These are phyloP conservation scores for Synanthedon tipuliformis DNA, from an alignment of 2,888 invertebrate species.

Conservation along the genomic window DNA sequence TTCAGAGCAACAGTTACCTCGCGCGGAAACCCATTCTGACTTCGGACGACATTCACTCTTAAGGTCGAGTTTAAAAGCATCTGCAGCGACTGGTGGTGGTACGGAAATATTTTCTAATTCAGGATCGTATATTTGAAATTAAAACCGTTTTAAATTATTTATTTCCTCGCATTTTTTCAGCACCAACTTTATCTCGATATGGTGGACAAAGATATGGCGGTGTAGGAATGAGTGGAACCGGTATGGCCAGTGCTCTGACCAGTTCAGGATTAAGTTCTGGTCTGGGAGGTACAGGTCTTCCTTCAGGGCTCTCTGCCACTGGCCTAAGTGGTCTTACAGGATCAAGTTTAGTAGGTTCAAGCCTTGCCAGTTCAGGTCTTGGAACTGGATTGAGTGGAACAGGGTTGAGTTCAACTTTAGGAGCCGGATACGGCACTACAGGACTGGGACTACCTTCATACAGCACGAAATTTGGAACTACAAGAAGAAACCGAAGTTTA, in stretches of 20 bases:
- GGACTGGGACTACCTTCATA: constrained; percentile 55
- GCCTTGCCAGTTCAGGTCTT: constrained; percentile 47
- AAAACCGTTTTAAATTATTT: neutral
- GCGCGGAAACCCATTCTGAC: constrained; percentile 85
- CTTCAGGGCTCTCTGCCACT: constrained; percentile 54
- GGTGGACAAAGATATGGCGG: constrained; percentile 73
- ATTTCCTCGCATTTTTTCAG: constrained; percentile 22
- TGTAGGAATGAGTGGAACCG: constrained; percentile 40
- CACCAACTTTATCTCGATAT: constrained; percentile 72
- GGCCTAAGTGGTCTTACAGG: constrained; percentile 53
- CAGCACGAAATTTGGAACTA: constrained; percentile 70
- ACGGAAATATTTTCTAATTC: constrained; percentile 2
- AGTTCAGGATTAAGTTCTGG: constrained; percentile 37
- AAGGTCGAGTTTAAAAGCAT: constrained; percentile 82
- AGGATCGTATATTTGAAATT: neutral
- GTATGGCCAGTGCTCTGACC: constrained; percentile 31
- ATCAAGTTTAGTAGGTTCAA: constrained; percentile 52
- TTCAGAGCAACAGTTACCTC: constrained; percentile 90
- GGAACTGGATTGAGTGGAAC: constrained; percentile 48
- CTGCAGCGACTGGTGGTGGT: constrained; percentile 46
- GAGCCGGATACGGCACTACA: constrained; percentile 50
- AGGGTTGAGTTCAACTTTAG: constrained; percentile 46
- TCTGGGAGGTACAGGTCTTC: constrained; percentile 39
- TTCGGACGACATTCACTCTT: constrained; percentile 86
- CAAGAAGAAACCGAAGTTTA: constrained; percentile 82